phyloP scores from a whole-genome alignment of 1,140 invertebrate genomes.

The Camponotus vicinus region DNA sequence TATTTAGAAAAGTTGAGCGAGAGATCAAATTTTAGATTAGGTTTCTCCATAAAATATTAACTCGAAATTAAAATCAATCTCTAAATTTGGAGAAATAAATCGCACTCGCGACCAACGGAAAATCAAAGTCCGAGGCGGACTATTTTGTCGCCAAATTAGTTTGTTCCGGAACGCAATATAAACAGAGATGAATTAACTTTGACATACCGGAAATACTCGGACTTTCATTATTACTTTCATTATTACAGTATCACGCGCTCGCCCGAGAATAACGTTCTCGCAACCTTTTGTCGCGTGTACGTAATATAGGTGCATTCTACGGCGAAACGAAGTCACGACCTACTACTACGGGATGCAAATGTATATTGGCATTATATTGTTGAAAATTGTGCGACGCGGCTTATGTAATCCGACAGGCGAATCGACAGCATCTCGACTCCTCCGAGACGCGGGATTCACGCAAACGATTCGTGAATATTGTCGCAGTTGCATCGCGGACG shows the following conservation, averaged over 20 bases:
- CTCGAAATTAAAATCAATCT: not conserved
- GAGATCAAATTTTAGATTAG: too few species aligned
- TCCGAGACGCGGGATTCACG: slow-evolving; percentile 40
- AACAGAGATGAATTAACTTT: slow-evolving; percentile 13
- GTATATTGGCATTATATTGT: slow-evolving; percentile 59
- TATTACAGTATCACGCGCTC: slow-evolving; percentile 57
- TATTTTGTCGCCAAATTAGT: not conserved
- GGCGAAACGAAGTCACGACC: slow-evolving; percentile 62
- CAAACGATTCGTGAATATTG: slow-evolving; percentile 12
- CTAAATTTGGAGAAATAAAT: not conserved
- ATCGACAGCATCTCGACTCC: slow-evolving; percentile 52
- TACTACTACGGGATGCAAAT: slow-evolving; percentile 14
- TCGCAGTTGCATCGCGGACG: not conserved
- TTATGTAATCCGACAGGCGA: slow-evolving; percentile 45
- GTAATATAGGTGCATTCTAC: slow-evolving; percentile 58
- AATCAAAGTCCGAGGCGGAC: not conserved
- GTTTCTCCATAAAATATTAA: not conserved
- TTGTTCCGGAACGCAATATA: slow-evolving; percentile 7
- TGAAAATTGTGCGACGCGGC: slow-evolving; percentile 66
- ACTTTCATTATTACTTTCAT: slow-evolving; percentile 36
- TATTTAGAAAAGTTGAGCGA: not conserved
- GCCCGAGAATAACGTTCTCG: slow-evolving; percentile 23
- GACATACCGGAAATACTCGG: not conserved
- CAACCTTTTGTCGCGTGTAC: slow-evolving; percentile 41
- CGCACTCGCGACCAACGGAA: not conserved